Base-by-base conservation (phyloP, 2,113 vertebrate species). In the Lophochroa leadbeateri region DNA sequence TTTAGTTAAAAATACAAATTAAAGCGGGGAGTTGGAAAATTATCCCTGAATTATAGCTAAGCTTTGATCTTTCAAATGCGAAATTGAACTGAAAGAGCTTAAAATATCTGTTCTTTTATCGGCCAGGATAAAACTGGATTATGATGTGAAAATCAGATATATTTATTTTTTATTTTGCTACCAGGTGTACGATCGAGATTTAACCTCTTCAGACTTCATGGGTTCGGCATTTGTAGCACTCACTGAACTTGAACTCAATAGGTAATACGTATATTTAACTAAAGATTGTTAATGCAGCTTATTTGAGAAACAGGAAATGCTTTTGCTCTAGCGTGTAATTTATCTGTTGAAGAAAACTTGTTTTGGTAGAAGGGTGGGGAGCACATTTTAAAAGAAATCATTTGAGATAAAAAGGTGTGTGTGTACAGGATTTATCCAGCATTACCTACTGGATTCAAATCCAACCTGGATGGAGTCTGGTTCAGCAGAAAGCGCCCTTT, bases 201-300 rank as follows among this genome's bases (percentile, higher is more conserved):
- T 99, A 84, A 99, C 99, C 10, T 97, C 98, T 7, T 99, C 99
- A 72, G 99, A 99, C 83, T 99, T 99, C 97, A 99, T 99, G 99
- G 99, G 99, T 12, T 99, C 99, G 7, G 97, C 98, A 21, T 94
- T 82, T 47, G 95, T 99, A 80, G 17, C 49, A 3, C 94, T 99
- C 43, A 89, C 92, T 46, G 97, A 98, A 63, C 98, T 99, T 63
- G 98, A 99, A 37, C 94, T 99, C 61, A 98, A 99, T 97, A 99
- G 98, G 99, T 99, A 97, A 95, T 23, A 7, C 3, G 0, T 57
- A 82, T 50, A 7, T 85, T 92, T 87, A 84, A 84, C 92, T 91
- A 74, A 86, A 67, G 55, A 7, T 68, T 86, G 27, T 46, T 77
- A 58, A 13, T 37, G 37, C 23, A 43, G 37, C 55, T 61, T 64